phyloP scores from a whole-genome alignment of 2,888 invertebrate genomes.

The Sipha maydis region DNA sequence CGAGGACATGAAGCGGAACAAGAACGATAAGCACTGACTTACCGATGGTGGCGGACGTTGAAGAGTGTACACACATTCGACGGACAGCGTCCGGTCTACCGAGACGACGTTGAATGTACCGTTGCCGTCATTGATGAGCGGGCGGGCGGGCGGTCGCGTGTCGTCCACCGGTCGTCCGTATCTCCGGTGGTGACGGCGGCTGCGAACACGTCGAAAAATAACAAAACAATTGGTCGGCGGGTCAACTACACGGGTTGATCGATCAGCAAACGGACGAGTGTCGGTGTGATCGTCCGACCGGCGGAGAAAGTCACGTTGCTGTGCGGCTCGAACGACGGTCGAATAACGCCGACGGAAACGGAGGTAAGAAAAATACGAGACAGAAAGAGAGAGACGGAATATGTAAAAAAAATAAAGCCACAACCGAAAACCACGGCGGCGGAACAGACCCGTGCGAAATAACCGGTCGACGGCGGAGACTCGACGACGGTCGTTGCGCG shows the following conservation, averaged over 20 bases:
- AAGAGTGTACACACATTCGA: no score
- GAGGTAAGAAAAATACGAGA: not conserved
- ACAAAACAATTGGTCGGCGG: no score
- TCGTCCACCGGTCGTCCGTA: not conserved
- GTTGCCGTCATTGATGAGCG: not conserved
- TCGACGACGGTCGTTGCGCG: not conserved
- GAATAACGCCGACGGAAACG: not conserved
- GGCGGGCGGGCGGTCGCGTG: not conserved
- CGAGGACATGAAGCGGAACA: not conserved
- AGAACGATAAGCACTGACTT: not conserved
- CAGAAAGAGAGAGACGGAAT: not conserved
- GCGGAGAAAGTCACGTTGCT: not conserved
- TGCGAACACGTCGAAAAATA: not conserved
- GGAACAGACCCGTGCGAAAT: not conserved
- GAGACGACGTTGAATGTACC: not conserved
- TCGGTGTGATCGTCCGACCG: not conserved
- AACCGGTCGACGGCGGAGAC: slow-evolving; percentile 18
- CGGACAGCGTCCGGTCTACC: not conserved
- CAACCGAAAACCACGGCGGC: not conserved
- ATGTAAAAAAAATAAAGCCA: not conserved
- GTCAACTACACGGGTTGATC: no score
- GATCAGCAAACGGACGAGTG: not conserved
- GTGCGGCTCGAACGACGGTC: not conserved
- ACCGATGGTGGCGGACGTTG: not conserved
- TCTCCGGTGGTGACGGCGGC: not conserved